Evolutionary conservation across 2,888 invertebrate species (phyloP).

Genomic region (Drosophila birchii): DNA sequence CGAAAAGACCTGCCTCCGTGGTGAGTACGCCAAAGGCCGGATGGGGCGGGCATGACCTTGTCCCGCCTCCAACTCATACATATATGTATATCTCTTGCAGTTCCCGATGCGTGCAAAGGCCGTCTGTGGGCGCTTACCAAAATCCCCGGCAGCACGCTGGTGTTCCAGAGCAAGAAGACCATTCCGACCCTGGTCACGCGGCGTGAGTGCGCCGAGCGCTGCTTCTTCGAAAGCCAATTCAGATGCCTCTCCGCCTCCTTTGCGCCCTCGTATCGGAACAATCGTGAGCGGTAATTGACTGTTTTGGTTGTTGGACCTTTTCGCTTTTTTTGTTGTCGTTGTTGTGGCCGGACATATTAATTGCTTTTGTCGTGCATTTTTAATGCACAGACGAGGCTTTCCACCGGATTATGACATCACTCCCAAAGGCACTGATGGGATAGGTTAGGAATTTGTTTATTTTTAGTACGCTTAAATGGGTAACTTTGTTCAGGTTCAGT

Average conservation of each 20-base stretch:
- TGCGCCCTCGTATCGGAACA: constrained; percentile 84
- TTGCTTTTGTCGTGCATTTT: constrained; percentile 65
- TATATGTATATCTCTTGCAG: constrained; percentile 79
- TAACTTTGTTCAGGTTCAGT: constrained; percentile 8
- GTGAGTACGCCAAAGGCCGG: constrained; percentile 59
- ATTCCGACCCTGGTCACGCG: constrained; percentile 87
- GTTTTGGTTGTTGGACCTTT: constrained; percentile 37
- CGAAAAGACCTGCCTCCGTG: constrained; percentile 83
- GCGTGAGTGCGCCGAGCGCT: constrained; percentile 89
- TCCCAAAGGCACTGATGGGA: constrained; percentile 16
- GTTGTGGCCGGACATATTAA: constrained; percentile 54
- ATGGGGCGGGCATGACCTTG: constrained; percentile 34
- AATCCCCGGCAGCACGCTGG: constrained; percentile 90
- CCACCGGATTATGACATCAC: constrained; percentile 67
- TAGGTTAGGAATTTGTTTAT: constrained; percentile 22
- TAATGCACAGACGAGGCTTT: constrained; percentile 57
- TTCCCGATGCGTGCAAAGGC: constrained; percentile 86
- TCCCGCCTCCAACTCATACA: constrained; percentile 1
- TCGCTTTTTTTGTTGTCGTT: constrained; percentile 21
- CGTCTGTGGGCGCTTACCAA: constrained; percentile 91
- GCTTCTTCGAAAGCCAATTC: constrained; percentile 86
- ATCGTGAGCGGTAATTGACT: constrained; percentile 83
- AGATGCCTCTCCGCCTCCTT: constrained; percentile 87
- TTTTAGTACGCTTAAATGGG: constrained; percentile 1
- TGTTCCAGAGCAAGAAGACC: constrained; percentile 88